A percentile compares a stretch with the other conserved stretches of the same genome.
phyloP scores from a whole-genome alignment of 2,797 vertebrate genomes.

The Glyptemys insculpta region DNA sequence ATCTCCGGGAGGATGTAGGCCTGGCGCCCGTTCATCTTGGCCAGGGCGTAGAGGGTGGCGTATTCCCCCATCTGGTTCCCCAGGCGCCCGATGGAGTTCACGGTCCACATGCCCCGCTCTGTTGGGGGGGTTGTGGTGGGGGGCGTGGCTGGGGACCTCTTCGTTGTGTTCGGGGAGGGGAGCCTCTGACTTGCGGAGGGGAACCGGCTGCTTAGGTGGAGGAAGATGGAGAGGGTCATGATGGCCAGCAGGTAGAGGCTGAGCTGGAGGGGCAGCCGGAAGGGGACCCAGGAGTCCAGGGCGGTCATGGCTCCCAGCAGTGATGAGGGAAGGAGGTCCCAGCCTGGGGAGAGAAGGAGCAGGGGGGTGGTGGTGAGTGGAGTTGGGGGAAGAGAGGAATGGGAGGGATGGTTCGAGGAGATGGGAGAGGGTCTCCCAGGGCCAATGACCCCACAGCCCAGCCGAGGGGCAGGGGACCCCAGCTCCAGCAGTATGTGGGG shows the following conservation, averaged over 20 bases:
- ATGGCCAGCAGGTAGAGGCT: not conserved
- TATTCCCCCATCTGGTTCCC: conserved; percentile 78
- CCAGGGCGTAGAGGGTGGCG: conserved; percentile 71
- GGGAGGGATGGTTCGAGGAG: not conserved
- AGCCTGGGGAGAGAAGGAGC: not conserved
- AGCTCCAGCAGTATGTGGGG: not conserved
- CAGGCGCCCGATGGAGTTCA: conserved; percentile 64
- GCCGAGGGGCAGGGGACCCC: no score
- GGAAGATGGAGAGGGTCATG: not conserved
- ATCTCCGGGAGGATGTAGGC: conserved; percentile 55
- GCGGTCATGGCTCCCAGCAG: no score
- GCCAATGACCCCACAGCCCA: not conserved
- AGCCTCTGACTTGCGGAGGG: fast-evolving
- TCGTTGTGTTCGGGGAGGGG: fast-evolving
- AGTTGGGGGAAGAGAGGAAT: not conserved
- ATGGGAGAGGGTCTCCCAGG: not conserved
- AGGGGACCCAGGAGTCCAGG: not conserved
- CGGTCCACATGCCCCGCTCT: conserved; percentile 61
- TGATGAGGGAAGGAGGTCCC: not conserved
- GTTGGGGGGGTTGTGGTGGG: no score
- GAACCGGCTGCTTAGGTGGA: not conserved
- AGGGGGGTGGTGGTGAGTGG: not conserved
- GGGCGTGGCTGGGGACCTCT: fast-evolving
- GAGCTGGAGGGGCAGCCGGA: not conserved
- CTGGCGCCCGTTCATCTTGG: conserved; percentile 52